Base-by-base conservation (phyloP, 2,888 invertebrate species). In the Ornithoptera priamus region DNA sequence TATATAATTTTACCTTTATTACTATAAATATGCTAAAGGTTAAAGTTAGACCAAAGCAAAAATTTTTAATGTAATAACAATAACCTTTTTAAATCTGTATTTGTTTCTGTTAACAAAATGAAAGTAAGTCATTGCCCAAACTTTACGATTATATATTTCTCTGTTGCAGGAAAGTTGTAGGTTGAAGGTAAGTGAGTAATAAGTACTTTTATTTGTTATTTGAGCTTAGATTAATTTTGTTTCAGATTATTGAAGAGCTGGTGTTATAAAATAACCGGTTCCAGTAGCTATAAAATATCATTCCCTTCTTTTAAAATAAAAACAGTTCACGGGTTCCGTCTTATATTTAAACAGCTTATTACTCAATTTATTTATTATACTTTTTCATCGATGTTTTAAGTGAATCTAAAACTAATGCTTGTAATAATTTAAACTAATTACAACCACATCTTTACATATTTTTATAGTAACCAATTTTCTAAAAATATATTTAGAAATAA, bases 221-320 rank as follows among this genome's bases (percentile, higher is more conserved):
- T 67, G 63, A 70, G 61, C 59, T 56, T 57, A 67, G 36, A 67
- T 62, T 71, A 64, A 65, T 67, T 67, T 71, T 71, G 70, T 71
- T 71, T 46, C 70, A 67, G 70, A 67, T 71, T 67, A 70, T 67
- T 67, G 64, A 67, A 70, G 61, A 67, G 64, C 61, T 58, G 63
- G 46, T 70, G 61, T 64, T 61, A 57, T 63, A 67, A 67, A 50
- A 36, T 56, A 59, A 71, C 62, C 65, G 67, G 67, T 67, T 71
- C 36, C 57, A 56, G 65, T 58, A 46, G 36, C 12, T 65, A 22
- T 18, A 42, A 67, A 67, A 36, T 30, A 62, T 61, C 65, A 36
- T 65, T 65, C 17, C 39, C 18, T 64, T 18, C 56, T 59, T 8
- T 70, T 65, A 2, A 42, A 20, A 58, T 46, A 39, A 59, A 20